These are phyloP conservation scores for Beroe forskalii DNA, from an alignment of 37 sponge, comb jelly and placozoan species.

Conservation along the genomic window DNA sequence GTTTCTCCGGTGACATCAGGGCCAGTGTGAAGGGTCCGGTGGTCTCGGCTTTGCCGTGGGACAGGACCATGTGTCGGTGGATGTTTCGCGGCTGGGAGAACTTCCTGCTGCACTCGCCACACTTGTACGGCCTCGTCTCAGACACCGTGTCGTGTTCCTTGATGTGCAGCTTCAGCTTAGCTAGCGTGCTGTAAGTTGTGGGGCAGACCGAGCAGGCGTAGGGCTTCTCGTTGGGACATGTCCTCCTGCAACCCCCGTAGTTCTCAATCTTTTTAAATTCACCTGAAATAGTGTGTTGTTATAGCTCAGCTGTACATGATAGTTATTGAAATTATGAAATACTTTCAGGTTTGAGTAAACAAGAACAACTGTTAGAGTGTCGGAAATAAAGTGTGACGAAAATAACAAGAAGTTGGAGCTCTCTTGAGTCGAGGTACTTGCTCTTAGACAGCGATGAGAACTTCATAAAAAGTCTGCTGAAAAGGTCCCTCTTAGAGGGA, in stretches of 20 bases:
- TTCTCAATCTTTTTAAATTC: neutral
- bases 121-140: slow-evolving; percentile 35
- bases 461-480: too few relatives aligned
- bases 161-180: slow-evolving; percentile 53
- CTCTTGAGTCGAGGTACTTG: too few relatives aligned
- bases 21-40: slow-evolving; percentile 57
- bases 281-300: too few relatives aligned
- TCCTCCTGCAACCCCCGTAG: neutral
- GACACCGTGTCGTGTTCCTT: slow-evolving; percentile 38
- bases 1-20: slow-evolving; percentile 49
- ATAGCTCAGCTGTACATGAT: too few relatives aligned
- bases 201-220: slow-evolving; percentile 26
- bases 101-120: slow-evolving; percentile 6
- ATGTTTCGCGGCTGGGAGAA: slow-evolving; percentile 57
- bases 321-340: too few relatives aligned
- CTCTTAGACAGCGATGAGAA: too few relatives aligned
- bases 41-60: slow-evolving; percentile 19
- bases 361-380: too few relatives aligned
- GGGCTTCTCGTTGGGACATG: neutral
- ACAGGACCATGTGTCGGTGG: slow-evolving; percentile 53
- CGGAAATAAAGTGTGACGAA: too few relatives aligned
- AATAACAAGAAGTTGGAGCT: too few relatives aligned
- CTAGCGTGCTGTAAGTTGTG: neutral
- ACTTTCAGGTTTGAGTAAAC: too few relatives aligned
- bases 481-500: too few relatives aligned